Evolutionary conservation across 1,140 invertebrate species (phyloP), one percentile per base, ranked within the genome.

Genomic region (Drosophila bipectinata): DNA sequence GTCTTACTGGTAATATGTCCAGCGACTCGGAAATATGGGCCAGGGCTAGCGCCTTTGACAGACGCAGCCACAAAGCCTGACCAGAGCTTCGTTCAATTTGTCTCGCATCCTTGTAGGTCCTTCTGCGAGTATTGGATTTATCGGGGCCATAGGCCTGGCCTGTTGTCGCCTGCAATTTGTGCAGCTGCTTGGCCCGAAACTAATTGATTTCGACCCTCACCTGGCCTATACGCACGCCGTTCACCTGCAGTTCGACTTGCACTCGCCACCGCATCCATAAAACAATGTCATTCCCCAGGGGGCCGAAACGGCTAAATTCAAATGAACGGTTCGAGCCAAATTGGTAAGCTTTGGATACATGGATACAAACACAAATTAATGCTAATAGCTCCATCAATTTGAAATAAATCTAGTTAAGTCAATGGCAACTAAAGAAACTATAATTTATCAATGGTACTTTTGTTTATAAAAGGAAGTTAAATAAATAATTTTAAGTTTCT

Each of bases 1-100:
- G 60, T 60, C 71, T 72, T 53, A 68, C 58, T 61, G 69, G 59
- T 74, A 83, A 75, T 83, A 83, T 75, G 79, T 37, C 59, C 48
- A 57, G 30, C 56, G 32, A 15, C 56, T 71, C 51, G 54, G 57
- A 83, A 47, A 81, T 80, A 55, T 64, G 58, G 54, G 48, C 47
- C 69, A 83, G 53, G 75, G 56, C 51, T 77, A 80, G 57, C 59
- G 45, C 48, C 44, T 69, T 64, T 66, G 67, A 60, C 52, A 72
- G 47, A 41, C 8, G 53, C 30, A 28, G 47, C 44, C 66, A 72
- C 67, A 72, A 72, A 56, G 54, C 60, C 61, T 49, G 67, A 64
- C 64, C 76, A 24, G 41, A 30, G 48, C 55, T 47, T 12, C 5
- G 45, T 44, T 72, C 67, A 72, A 72, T 69, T 72, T 72, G 68